These are phyloP conservation scores for Goniozus legneri DNA, from an alignment of 1,140 invertebrate genomes.

Conservation along the genomic window DNA sequence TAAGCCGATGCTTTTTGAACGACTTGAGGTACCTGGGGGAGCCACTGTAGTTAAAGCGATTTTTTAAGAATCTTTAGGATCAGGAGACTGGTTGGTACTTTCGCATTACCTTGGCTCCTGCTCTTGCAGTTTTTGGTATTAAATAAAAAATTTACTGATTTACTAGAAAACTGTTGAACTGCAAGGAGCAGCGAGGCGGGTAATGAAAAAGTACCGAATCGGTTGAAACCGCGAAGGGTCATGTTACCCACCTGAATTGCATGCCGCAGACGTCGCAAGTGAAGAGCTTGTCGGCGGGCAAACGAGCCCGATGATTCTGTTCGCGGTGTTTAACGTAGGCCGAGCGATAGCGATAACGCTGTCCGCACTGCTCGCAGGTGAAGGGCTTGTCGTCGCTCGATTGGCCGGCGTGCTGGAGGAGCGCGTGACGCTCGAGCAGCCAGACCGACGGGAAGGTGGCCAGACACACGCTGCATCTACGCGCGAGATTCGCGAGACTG, in stretches of 20 bases:
- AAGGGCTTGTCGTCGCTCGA: conserved; percentile 80
- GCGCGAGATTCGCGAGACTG: conserved; percentile 49
- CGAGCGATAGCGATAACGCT: conserved; percentile 83
- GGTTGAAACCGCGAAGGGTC: too few relatives aligned
- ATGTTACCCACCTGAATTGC: too few relatives aligned
- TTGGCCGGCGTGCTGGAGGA: conserved; percentile 69
- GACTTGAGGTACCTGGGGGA: conserved; percentile 78
- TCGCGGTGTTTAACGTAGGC: conserved; percentile 85
- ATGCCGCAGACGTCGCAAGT: conserved; percentile 86
- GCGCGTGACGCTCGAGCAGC: conserved; percentile 76
- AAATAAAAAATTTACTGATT: too few relatives aligned
- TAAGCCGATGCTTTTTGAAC: conserved; percentile 83
- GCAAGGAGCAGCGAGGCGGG: too few relatives aligned
- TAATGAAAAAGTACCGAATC: too few relatives aligned
- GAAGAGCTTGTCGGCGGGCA: conserved; percentile 84
- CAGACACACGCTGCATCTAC: conserved; percentile 73
- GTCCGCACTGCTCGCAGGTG: conserved; percentile 85
- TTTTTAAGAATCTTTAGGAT: too few relatives aligned
- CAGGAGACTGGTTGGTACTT: too few relatives aligned
- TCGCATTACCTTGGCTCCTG: too few relatives aligned
- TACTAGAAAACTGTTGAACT: too few relatives aligned
- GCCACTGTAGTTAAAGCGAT: too few relatives aligned
- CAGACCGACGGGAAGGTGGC: conserved; percentile 78
- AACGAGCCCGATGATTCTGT: conserved; percentile 79
- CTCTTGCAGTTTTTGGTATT: too few relatives aligned